A percentile compares a stretch with the other conserved stretches of the same genome.
Evolutionary conservation across 2,888 invertebrate species (phyloP).

Genomic region (Patella depressa): DNA sequence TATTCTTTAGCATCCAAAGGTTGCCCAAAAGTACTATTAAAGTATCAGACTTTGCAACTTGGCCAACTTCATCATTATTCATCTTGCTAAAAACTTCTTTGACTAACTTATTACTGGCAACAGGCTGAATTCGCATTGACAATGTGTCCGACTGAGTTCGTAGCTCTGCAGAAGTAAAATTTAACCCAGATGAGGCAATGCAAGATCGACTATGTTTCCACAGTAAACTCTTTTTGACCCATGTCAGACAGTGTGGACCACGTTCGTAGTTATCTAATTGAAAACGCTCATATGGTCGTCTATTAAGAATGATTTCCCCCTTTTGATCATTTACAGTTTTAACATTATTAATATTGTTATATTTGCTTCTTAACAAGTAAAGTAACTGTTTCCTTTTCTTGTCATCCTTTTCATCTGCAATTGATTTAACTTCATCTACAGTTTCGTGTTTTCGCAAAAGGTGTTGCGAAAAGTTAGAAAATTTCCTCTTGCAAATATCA

Average conservation of each 20-base stretch:
- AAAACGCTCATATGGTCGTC: conserved; percentile 9
- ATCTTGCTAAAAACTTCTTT: neutral
- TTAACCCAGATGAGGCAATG: neutral
- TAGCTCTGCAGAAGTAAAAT: neutral
- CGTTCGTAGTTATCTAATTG: neutral
- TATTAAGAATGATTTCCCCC: conserved; percentile 9
- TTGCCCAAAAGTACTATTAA: neutral
- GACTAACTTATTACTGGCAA: neutral
- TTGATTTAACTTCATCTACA: neutral
- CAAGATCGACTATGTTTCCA: neutral
- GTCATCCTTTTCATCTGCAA: neutral
- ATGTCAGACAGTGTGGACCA: neutral
- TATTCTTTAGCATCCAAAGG: neutral
- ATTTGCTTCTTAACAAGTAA: neutral
- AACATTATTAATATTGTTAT: conserved; percentile 11
- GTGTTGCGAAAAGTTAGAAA: neutral
- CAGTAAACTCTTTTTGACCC: neutral
- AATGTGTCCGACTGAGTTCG: neutral
- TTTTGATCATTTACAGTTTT: neutral
- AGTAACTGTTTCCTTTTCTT: neutral
- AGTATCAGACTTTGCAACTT: neutral
- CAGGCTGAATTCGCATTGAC: neutral
- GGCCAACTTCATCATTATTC: neutral
- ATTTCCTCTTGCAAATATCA: neutral
- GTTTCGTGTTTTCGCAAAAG: neutral